Base-by-base conservation (phyloP, 2,888 invertebrate genomes). In the Drosophila paramelanica region DNA sequence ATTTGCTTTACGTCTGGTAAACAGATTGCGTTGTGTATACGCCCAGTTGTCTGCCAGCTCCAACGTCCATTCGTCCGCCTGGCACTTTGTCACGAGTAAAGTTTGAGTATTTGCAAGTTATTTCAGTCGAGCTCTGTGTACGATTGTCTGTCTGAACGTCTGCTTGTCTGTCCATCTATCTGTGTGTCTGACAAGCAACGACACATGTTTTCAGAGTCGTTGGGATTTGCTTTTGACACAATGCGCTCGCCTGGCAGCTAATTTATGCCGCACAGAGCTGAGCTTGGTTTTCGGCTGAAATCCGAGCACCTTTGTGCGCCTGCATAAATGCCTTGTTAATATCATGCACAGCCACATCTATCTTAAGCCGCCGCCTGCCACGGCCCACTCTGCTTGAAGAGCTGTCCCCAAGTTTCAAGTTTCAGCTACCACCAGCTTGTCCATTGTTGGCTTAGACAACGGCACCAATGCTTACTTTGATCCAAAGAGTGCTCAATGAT, bases 261-360 rank as follows among this genome's bases (percentile, higher is more conserved):
- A 83, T 83, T 83, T 83, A 83, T 83, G 79, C 79, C 65, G 39
- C 50, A 66, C 65, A 77, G 59, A 65, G 43, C 49, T 57, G 11
- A 42, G 42, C 33, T 46, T 23, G 25, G 47, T 43, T 68, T 66
- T 67, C 31, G 52, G 46, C 27, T 49, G 51, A 65, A 59, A 66
- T 60, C 51, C 53, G 14, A 61, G 49, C 70, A 72, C 72, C 69
- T 73, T 69, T 82, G 68, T 68, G 70, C 57, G 67, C 58, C 73
- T 66, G 69, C 83, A 85, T 82, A 82, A 82, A 85, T 76, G 73
- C 67, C 82, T 75, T 69, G 70, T 79, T 82, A 82, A 85, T 82
- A 82, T 72, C 61, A 59, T 62, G 46, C 52, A 56, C 14, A 45
- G 25, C 47, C 33, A 51, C 33, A 42, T 7, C 20, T 50, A 6